These are phyloP conservation scores for Phymorhynchus buccinoides DNA, from an alignment of 1,140 invertebrate genomes.

Conservation along the genomic window DNA sequence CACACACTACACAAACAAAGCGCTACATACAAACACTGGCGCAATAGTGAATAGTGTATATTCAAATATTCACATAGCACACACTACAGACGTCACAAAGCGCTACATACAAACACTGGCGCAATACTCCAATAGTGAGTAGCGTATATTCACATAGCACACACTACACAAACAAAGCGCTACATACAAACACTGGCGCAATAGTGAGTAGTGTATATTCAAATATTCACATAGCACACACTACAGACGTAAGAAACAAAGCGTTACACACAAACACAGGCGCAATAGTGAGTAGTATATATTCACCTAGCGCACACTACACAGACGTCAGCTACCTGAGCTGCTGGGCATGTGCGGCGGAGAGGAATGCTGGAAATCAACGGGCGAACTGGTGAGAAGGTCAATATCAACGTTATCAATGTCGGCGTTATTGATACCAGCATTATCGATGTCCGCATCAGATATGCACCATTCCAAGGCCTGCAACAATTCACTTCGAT, in stretches of 20 bases:
- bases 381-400: background rate
- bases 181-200: too few relatives aligned
- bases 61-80: too few relatives aligned
- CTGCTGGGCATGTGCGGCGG: background rate
- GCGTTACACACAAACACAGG: background rate
- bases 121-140: too few relatives aligned
- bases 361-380: background rate
- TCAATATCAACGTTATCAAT: background rate
- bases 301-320: background rate
- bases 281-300: background rate
- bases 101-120: background rate
- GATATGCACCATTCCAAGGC: background rate
- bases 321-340: background rate
- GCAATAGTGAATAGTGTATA: too few relatives aligned
- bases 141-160: too few relatives aligned
- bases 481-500: background rate
- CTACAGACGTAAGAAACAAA: too few relatives aligned
- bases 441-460: background rate
- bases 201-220: too few relatives aligned
- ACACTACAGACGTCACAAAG: background rate
- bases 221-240: too few relatives aligned
- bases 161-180: too few relatives aligned
- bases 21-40: too few relatives aligned
- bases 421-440: too few relatives aligned
- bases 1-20: too few relatives aligned